Base-by-base conservation (phyloP, 2,797 vertebrate species). In the Florisuga fusca region DNA sequence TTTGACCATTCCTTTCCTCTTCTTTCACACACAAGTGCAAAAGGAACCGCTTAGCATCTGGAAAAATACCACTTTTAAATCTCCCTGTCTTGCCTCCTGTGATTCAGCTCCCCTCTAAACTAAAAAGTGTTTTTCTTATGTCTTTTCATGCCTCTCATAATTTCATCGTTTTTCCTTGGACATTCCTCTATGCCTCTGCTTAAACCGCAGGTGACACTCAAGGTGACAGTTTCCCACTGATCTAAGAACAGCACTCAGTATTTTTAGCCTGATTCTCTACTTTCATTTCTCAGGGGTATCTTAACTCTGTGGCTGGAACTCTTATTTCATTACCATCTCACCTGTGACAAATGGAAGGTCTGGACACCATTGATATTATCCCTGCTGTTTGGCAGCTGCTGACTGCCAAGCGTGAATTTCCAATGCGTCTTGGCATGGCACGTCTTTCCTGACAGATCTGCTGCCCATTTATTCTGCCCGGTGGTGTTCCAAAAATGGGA, bases 21-120 rank as follows among this genome's bases (percentile, higher is more conserved):
- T 59, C 72, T 10, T 41, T 58, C 43, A 73, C 7, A 3, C 1
- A 0, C 2, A 36, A 29, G 9, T 4, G 21, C 36, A 29, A 57
- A 84, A 80, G 33, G 43, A 78, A 61, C 9, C 17, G 23, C 15
- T 54, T 16, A 50, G 50, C 31, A 34, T 12, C 23, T 25, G n/a
- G 16, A 76, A 86, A 62, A 91, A 29, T 0, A 69, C 2, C 33
- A 38, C 31, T 41, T 53, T 21, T 57, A 62, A 48, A 53, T 67
- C 67, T 69, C 48, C 57, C 36, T 64, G 3, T 20, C 13, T 9
- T 6, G 20, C 34, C 23, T 64, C 7, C 1, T n/a, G 21, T 22
- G 23, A 68, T n/a, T 25, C 2, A 0, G 21, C 25, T 87, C 78
- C 64, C 45, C 59, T 66, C 55, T 22, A 14, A 68, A 31, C 31